These are phyloP conservation scores for Heterochromis multidens DNA, from an alignment of 2,113 vertebrate species.

Conservation along the genomic window DNA sequence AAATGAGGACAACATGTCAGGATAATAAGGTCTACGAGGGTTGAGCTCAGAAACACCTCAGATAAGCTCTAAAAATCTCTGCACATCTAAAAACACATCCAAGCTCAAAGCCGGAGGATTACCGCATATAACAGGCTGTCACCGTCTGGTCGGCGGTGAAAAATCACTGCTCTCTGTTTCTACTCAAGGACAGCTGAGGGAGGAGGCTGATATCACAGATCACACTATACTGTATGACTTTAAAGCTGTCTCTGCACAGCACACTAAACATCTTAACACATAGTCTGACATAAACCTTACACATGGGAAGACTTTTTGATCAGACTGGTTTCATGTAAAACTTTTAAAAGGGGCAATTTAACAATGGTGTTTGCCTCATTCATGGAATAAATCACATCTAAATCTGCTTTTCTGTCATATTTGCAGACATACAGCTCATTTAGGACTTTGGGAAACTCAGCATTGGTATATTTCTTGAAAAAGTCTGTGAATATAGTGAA, in stretches of 20 bases:
- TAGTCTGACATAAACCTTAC: background rate
- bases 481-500: too few relatives aligned
- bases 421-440: background rate
- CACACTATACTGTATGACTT: background rate
- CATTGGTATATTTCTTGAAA: too few relatives aligned
- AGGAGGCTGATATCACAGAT: background rate
- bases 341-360: background rate
- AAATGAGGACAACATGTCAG: background rate
- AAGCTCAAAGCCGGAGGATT: slow-evolving; percentile 17
- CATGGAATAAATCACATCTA: background rate
- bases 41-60: slow-evolving; percentile 30
- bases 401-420: background rate
- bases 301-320: background rate
- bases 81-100: slow-evolving; percentile 3
- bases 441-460: too few relatives aligned
- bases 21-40: background rate
- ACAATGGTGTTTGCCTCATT: background rate
- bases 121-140: slow-evolving; percentile 16
- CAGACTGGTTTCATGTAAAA: background rate
- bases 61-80: slow-evolving; percentile 17
- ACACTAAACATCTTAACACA: background rate
- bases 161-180: slow-evolving; percentile 43
- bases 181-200: slow-evolving; percentile 33
- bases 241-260: background rate
- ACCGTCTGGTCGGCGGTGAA: background rate